A percentile compares a stretch with the other conserved stretches of the same genome.
Conservation (phyloP, 2,888 invertebrate species). For the Herminia tarsipennalis region DNA sequence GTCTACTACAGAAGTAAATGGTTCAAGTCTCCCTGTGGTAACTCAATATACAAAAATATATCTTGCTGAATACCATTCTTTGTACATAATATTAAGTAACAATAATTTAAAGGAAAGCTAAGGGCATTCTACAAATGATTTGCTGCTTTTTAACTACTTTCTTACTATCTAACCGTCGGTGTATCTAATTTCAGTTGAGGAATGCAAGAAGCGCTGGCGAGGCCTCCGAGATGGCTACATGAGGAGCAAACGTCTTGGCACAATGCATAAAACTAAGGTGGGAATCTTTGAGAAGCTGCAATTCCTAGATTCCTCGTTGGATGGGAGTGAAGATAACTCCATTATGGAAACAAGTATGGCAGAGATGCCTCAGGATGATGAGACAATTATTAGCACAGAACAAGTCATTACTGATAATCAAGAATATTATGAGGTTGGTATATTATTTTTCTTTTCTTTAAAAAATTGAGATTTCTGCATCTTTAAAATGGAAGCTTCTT, state of each 20-base stretch:
- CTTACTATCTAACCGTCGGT: background rate
- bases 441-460: background rate
- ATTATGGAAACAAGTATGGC: conserved; percentile 11
- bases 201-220: conserved; percentile 85
- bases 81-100: no score
- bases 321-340: conserved; percentile 25
- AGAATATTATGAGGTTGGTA: conserved; percentile 76
- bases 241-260: conserved; percentile 75
- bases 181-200: conserved; percentile 73
- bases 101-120: no score
- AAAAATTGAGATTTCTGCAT: no score
- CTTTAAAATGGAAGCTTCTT: no score
- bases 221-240: conserved; percentile 83
- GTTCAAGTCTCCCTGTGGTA: no score
- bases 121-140: no score
- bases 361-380: conserved; percentile 27
- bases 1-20: no score
- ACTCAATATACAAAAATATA: no score
- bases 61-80: no score
- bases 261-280: conserved; percentile 66
- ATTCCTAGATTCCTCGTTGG: conserved; percentile 60
- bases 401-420: conserved; percentile 79
- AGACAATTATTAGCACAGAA: conserved; percentile 42
- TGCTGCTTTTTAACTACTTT: no score
- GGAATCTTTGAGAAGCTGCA: conserved; percentile 71